Evolutionary conservation across 2,888 invertebrate genomes (phyloP).

Genomic region (Lamellibrachia columna): DNA sequence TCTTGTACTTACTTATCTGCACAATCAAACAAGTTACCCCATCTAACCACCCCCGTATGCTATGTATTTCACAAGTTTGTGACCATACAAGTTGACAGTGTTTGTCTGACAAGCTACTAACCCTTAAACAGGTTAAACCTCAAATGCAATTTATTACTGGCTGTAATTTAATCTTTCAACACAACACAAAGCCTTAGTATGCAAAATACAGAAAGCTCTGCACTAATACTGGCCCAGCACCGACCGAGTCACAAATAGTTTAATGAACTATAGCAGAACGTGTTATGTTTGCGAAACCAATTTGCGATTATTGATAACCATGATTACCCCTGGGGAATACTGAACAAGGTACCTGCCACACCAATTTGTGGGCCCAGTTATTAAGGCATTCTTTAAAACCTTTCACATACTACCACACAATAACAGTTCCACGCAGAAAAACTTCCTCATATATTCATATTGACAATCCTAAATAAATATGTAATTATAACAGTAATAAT

Average conservation of each 20-base stretch:
- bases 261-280: background rate
- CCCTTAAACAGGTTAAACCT: background rate
- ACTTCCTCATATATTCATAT: background rate
- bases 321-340: background rate
- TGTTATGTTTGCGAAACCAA: background rate
- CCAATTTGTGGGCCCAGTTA: background rate
- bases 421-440: background rate
- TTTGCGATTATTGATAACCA: background rate
- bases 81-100: background rate
- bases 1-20: background rate
- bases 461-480: background rate
- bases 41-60: background rate
- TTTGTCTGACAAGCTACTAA: background rate
- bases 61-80: background rate
- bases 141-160: background rate
- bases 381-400: background rate
- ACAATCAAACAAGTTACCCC: slow-evolving; percentile 2
- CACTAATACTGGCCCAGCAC: background rate
- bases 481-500: background rate
- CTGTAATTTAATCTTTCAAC: background rate
- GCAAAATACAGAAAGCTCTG: background rate
- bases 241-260: background rate
- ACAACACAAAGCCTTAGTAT: background rate
- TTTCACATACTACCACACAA: background rate
- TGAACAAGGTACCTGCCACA: background rate